phyloP scores from a whole-genome alignment of 2,797 vertebrate species.

The Kryptolebias ocellatus region DNA sequence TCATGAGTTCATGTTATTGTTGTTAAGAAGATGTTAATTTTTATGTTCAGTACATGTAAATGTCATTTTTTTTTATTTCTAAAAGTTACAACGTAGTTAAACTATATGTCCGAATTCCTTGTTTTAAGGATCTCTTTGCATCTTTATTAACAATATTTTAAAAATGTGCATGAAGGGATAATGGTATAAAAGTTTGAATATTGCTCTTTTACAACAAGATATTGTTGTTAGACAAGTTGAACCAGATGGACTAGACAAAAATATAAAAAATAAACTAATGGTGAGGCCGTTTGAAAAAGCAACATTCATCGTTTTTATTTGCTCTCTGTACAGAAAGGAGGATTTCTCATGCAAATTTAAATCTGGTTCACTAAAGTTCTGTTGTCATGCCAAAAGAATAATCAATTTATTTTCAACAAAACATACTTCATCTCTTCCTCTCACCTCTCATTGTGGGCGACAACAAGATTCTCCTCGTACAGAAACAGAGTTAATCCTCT shows the following conservation, averaged over 20 bases:
- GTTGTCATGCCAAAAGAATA: not conserved
- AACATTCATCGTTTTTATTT: constrained; percentile 18
- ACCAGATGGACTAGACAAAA: not conserved
- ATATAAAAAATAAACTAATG: not conserved
- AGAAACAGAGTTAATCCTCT: constrained; percentile 90
- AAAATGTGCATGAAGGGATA: no score
- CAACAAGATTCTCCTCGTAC: constrained; percentile 83
- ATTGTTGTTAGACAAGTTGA: not conserved
- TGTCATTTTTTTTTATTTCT: no score
- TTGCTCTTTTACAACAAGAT: constrained; percentile 17
- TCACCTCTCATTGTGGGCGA: constrained; percentile 82
- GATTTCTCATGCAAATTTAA: constrained; percentile 27
- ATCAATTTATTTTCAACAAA: not conserved
- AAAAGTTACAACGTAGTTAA: no score
- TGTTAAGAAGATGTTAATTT: no score
- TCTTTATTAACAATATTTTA: no score
- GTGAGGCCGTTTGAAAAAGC: not conserved
- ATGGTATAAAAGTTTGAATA: not conserved
- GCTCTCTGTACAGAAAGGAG: constrained; percentile 18
- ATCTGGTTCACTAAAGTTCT: not conserved
- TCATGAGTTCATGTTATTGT: no score
- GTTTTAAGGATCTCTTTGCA: no score
- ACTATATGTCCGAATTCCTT: no score
- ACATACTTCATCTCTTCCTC: not conserved
- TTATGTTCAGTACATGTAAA: no score